Base-by-base conservation (phyloP, 2,888 invertebrate genomes). In the Scelioninae gen. 2 region DNA sequence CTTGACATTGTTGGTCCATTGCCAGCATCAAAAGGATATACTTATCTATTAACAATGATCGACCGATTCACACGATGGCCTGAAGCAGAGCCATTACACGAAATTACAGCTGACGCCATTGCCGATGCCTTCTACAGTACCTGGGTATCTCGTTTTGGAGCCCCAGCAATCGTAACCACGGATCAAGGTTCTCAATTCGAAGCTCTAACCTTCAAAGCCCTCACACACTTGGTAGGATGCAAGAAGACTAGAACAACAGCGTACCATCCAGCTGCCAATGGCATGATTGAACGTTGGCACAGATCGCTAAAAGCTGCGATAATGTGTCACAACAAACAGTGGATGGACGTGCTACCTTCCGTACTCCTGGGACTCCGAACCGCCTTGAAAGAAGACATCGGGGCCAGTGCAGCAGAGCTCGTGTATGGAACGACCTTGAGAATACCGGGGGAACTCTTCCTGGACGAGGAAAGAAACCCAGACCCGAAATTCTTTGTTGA, bases 391-490 rank as follows among this genome's bases (percentile, higher is more conserved):
- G 25, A 25, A 25, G 25, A 25, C 25, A 3, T 25, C 25, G 25
- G 6, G 4, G 6, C 25, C 25, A 25, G 25, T 25, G 25, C 25
- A 25, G 25, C 25, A 25, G 25, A 25, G 25, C 25, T 25, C 3
- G 25, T 25, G 6, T 25, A 25, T 25, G 60, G 72, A 3, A 37
- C 19, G 7, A 13, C 60, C 1, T 33, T 75, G 6, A 46, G 46
- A 35, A 3, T 74, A 1, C 71, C 71, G 0, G 71, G 63, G 1
- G 61, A 71, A 22, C 71, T 74, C 9, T 67, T 71, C 19, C 5
- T 50, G 4, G 65, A 73, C 18, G 73, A 67, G 13, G 61, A 68
- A 18, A 48, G 22, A 25, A 25, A 45, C 10, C 37, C 60, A 6
- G 60, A 60, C 16, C 60, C 69, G 9, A 7, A 33, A 9, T 33